phyloP scores from a whole-genome alignment of 1,140 invertebrate genomes.

The Drosophila pectinifera region DNA sequence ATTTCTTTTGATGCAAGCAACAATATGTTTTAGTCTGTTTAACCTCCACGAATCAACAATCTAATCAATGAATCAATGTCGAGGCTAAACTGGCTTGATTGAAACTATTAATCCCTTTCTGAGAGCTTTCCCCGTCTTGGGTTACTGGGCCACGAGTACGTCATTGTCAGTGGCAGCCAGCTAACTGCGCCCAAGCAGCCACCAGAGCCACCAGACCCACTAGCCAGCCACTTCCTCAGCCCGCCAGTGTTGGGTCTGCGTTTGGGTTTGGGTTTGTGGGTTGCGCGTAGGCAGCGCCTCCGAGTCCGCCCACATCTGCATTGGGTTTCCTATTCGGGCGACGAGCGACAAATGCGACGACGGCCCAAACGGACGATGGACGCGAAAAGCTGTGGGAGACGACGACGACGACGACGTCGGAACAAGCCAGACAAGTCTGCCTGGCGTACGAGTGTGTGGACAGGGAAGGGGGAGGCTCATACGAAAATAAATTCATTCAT shows the following conservation, averaged over 20 bases:
- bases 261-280: constrained; percentile 74
- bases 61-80: constrained; percentile 8
- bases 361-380: constrained; percentile 45
- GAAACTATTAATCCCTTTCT: constrained; percentile 27
- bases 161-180: constrained; percentile 32
- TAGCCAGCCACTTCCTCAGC: constrained; percentile 23
- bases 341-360: constrained; percentile 80
- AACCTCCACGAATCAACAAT: neutral
- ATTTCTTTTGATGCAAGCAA: neutral
- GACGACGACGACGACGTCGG: constrained; percentile 27
- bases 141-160: constrained; percentile 65
- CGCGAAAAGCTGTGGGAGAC: constrained; percentile 50
- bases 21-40: neutral
- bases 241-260: constrained; percentile 58
- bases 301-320: constrained; percentile 74
- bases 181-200: constrained; percentile 69
- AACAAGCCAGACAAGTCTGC: constrained; percentile 75
- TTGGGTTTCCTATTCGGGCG: constrained; percentile 74
- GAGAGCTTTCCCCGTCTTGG: constrained; percentile 39
- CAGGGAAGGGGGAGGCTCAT: constrained; percentile 35
- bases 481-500: constrained; percentile 83
- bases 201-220: constrained; percentile 36
- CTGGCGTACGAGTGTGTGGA: constrained; percentile 39
- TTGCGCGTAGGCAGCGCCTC: constrained; percentile 75
- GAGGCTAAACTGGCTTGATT: neutral